Percentiles rank a stretch among this genome's conserved stretches.
phyloP scores from a whole-genome alignment of 2,888 invertebrate genomes.

The Cristatella mucedo region DNA sequence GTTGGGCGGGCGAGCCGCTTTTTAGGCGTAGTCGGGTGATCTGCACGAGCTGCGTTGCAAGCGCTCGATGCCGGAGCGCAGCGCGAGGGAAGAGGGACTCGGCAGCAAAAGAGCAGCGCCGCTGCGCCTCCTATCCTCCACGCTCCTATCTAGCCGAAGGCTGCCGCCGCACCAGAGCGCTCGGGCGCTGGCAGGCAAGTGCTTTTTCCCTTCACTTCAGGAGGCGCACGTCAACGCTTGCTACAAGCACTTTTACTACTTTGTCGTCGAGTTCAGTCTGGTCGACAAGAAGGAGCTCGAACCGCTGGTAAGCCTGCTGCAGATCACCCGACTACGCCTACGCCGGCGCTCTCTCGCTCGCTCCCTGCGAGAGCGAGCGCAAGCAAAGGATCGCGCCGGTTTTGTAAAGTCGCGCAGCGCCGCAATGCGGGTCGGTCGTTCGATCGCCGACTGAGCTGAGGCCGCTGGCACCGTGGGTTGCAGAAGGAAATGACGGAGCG shows the following conservation, averaged over 20 bases:
- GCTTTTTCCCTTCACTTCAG: conserved; percentile 40
- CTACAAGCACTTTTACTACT: conserved; percentile 84
- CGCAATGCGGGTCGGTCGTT: conserved; percentile 1
- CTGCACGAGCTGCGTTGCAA: no score
- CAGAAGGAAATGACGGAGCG: conserved; percentile 28
- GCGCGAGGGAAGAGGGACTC: no score
- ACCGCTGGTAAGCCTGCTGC: conserved; percentile 45
- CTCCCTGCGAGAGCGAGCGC: background rate
- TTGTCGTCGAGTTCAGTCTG: conserved; percentile 68
- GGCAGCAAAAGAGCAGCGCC: no score
- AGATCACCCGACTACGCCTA: no score
- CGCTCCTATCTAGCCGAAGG: no score
- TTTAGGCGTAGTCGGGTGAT: no score
- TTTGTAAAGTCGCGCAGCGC: background rate
- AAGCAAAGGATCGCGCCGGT: background rate
- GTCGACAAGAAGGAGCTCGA: conserved; percentile 68
- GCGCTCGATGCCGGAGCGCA: no score
- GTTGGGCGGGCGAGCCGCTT: no score
- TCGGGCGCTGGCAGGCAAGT: no score
- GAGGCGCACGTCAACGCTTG: conserved; percentile 85
- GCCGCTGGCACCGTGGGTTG: background rate
- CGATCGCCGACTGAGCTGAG: background rate
- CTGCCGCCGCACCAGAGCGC: no score
- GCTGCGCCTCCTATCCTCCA: no score
- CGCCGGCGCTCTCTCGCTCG: background rate